These are phyloP conservation scores for Bubo bubo DNA, from an alignment of 2,113 vertebrate species.

Conservation along the genomic window DNA sequence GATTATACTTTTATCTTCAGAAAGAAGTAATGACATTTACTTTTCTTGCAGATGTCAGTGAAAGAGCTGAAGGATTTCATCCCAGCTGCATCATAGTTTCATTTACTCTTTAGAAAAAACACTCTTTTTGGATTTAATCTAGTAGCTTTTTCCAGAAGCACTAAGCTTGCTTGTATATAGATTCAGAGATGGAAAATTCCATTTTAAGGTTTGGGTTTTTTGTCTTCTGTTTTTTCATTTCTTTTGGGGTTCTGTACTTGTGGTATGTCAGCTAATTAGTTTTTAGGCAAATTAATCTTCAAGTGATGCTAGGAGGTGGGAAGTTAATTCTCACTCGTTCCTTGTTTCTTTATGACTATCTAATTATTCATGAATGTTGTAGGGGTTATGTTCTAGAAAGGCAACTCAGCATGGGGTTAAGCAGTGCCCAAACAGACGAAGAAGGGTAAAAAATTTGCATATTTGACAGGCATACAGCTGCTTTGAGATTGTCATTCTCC, in stretches of 20 bases:
- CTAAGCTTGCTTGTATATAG: background rate
- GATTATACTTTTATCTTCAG: background rate
- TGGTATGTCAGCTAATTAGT: constrained; percentile 14
- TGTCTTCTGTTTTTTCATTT: background rate
- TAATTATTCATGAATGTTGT: constrained; percentile 41
- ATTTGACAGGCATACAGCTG: constrained; percentile 1
- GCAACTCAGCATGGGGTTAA: constrained; percentile 7
- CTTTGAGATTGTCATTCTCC: background rate
- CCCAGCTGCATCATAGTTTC: background rate
- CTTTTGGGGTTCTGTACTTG: background rate
- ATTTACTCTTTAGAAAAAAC: background rate
- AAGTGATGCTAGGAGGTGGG: constrained; percentile 16
- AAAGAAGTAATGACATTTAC: background rate
- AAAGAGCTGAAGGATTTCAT: background rate
- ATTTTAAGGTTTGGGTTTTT: background rate
- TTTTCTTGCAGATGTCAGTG: background rate
- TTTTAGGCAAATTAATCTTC: constrained; percentile 59
- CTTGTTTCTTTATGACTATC: background rate
- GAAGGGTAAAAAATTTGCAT: background rate
- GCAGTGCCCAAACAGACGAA: background rate
- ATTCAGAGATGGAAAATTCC: background rate
- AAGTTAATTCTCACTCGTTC: constrained; percentile 27
- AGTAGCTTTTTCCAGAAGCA: background rate
- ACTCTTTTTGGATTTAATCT: background rate
- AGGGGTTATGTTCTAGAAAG: constrained; percentile 21